Evolutionary conservation across 2,888 invertebrate species (phyloP).

Genomic region (Phorcus lineatus): DNA sequence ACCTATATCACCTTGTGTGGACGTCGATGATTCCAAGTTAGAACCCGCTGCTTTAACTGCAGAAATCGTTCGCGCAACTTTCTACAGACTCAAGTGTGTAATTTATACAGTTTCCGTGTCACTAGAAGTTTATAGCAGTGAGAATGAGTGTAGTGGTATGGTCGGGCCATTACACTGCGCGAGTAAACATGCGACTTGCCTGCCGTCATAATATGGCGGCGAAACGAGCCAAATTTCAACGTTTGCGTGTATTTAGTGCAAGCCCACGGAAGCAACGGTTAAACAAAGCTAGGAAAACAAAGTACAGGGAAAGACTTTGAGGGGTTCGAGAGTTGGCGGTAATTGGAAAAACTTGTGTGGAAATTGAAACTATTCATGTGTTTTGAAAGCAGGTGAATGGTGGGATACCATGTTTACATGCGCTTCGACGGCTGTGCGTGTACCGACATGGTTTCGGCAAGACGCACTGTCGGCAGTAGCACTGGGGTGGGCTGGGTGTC

Average conservation of each 20-base stretch:
- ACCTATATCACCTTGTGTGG: too few relatives aligned
- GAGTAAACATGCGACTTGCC: neutral
- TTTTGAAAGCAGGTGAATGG: conserved; percentile 7
- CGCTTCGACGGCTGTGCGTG: neutral
- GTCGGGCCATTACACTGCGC: neutral
- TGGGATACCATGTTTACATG: conserved; percentile 18
- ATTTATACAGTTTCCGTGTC: conserved; percentile 20
- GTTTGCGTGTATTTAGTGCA: conserved; percentile 7
- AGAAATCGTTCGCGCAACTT: too few relatives aligned
- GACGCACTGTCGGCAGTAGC: neutral
- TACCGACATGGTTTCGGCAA: neutral
- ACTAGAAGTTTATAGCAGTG: conserved; percentile 7
- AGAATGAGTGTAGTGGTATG: conserved; percentile 15
- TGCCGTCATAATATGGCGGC: conserved; percentile 18
- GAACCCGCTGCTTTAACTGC: too few relatives aligned
- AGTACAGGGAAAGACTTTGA: neutral
- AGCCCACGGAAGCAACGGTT: neutral
- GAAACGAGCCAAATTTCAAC: conserved; percentile 18
- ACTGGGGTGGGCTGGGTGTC: too few relatives aligned
- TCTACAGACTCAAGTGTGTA: neutral
- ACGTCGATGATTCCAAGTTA: too few relatives aligned
- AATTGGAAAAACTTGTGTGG: conserved; percentile 22
- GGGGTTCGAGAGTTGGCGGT: neutral
- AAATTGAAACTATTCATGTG: conserved; percentile 24
- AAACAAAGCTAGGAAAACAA: conserved; percentile 20